Percentiles rank a stretch among this genome's conserved stretches.
Evolutionary conservation across 1,140 invertebrate species (phyloP).

Genomic region (Heliconius hewitsoni): DNA sequence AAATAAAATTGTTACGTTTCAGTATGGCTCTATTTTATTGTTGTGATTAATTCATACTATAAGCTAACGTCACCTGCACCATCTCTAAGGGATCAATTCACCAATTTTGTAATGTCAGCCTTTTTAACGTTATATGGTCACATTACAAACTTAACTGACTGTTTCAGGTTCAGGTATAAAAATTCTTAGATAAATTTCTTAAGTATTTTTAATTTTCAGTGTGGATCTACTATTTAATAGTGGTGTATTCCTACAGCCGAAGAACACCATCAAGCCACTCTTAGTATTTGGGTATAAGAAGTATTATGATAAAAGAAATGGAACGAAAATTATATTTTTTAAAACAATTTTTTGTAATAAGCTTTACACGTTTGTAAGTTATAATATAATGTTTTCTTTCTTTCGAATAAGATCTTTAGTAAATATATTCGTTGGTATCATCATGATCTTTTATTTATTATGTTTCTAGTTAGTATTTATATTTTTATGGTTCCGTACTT

Average conservation of each 20-base stretch:
- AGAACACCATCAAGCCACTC: not conserved
- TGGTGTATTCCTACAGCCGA: conserved; percentile 61
- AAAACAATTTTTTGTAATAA: conserved; percentile 2
- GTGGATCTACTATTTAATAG: conserved; percentile 66
- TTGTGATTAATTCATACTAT: conserved; percentile 47
- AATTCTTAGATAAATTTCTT: conserved; percentile 12
- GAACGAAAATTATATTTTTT: conserved; percentile 4
- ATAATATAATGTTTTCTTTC: not conserved
- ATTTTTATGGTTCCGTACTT: not conserved
- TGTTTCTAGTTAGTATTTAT: not conserved
- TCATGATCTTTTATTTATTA: not conserved
- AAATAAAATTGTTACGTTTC: conserved; percentile 39
- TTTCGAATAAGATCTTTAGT: conserved; percentile 2
- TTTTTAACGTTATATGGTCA: conserved; percentile 22
- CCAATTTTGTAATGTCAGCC: conserved; percentile 13
- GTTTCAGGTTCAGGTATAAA: conserved; percentile 30
- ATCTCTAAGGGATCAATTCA: conserved; percentile 13
- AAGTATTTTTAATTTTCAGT: conserved; percentile 58
- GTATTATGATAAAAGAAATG: conserved; percentile 10
- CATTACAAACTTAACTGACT: not conserved
- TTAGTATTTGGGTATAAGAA: conserved; percentile 3
- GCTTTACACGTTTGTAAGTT: conserved; percentile 6
- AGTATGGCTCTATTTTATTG: conserved; percentile 55
- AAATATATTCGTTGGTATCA: conserved; percentile 6
- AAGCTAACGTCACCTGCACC: conserved; percentile 23